Base-by-base conservation (phyloP, 2,113 vertebrate species). In the Alaudala cheleensis region DNA sequence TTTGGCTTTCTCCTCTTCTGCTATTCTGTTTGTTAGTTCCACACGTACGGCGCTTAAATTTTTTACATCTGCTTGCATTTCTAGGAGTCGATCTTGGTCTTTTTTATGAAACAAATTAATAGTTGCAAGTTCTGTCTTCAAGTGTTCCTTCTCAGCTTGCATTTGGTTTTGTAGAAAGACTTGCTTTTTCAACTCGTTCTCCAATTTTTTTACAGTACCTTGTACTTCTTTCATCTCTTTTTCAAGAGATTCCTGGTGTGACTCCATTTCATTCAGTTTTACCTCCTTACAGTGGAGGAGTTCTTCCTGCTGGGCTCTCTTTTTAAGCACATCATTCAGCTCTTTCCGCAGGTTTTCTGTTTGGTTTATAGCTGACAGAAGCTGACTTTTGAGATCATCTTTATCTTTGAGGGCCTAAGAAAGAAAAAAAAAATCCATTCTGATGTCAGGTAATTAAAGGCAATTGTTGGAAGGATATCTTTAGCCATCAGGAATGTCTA, bases 251-350 rank as follows among this genome's bases (percentile, higher is more conserved):
- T 97, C 51, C 81, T 98, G 98, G 33, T 95, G 97, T 91, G 98
- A 98, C 90, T 96, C 97, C 66, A 97, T 91, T 91, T 99, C 98
- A 78, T 91, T 97, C 66, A 99, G 97, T 70, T 98, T 98, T 95
- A 98, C 94, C 60, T 99, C 98, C 94, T 98, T 98, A 79, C 97
- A 96, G 50, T 97, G 98, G 37, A 99, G 96, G 49, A 99, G 98
- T 73, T 99, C 99, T 90, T 99, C 99, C 39, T 99, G 98, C 92
- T 98, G 98, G 64, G 98, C 98, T 83, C 98, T 98, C 34, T 98
- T 98, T 54, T 97, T 96, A 69, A 99, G 96, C 34, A 98, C 97
- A 47, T 99, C 99, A 34, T 97, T 96, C 45, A 99, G 95, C 90
- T 99, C 99, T 95, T 98, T 98, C 53, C 92, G 97, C 86, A 98